Conservation (phyloP, 2,113 vertebrate species). For the Scortum barcoo region DNA sequence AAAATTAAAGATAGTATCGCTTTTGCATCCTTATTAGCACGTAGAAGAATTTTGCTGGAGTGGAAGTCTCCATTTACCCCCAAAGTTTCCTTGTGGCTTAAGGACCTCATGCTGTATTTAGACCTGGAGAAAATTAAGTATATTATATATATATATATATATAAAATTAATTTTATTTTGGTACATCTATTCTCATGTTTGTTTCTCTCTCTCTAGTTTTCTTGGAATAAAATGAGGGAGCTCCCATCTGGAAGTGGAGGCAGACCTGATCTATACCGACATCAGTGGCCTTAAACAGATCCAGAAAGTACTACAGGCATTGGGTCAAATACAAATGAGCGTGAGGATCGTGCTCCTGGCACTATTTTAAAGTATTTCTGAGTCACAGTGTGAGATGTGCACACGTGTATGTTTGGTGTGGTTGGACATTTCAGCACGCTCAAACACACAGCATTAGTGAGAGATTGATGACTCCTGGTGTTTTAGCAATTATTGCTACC, state of each 20-base stretch:
- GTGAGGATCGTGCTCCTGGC: not conserved
- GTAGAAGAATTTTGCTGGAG: too few relatives aligned
- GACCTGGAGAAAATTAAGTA: too few relatives aligned
- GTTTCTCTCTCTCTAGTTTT: not conserved
- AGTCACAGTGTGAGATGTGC: not conserved
- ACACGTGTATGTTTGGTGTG: not conserved
- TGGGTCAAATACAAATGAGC: slow-evolving; percentile 49
- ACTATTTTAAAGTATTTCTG: not conserved
- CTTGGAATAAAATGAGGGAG: not conserved
- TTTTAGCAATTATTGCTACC: not conserved
- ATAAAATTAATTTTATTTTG: too few relatives aligned
- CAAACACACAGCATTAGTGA: not conserved
- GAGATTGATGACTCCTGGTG: not conserved
- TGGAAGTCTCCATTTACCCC: too few relatives aligned
- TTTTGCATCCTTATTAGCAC: too few relatives aligned
- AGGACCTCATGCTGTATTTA: too few relatives aligned
- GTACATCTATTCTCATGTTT: not conserved
- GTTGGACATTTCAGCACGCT: too few relatives aligned
- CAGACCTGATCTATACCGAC: slow-evolving; percentile 49
- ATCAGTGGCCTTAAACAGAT: slow-evolving; percentile 48
- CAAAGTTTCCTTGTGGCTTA: too few relatives aligned
- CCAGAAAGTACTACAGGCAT: not conserved
- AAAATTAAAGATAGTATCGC: too few relatives aligned
- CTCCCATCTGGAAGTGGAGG: not conserved
- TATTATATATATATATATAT: too few relatives aligned